Conservation (phyloP, 1,140 invertebrate species). For the Linepithema humile region DNA sequence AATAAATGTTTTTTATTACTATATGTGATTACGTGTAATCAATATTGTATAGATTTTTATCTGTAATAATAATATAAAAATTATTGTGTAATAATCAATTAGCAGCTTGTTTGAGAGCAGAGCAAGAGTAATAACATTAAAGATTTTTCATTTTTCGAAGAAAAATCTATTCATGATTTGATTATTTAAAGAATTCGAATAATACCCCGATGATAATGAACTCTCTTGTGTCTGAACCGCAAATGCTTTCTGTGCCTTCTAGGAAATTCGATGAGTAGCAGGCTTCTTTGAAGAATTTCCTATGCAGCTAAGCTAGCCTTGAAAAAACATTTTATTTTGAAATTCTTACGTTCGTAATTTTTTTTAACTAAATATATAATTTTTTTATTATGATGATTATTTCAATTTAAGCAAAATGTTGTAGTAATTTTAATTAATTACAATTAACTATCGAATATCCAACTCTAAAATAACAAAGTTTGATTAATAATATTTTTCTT, state of each 20-base stretch:
- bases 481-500: background rate
- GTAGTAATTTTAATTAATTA: too few relatives aligned
- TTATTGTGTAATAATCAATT: conserved; percentile 11
- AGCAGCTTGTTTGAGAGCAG: background rate
- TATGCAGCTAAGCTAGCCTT: background rate
- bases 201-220: background rate
- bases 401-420: too few relatives aligned
- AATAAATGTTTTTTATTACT: background rate
- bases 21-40: background rate
- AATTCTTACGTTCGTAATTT: too few relatives aligned
- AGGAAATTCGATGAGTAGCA: background rate
- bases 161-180: background rate
- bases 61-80: too few relatives aligned
- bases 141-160: background rate
- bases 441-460: background rate
- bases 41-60: too few relatives aligned
- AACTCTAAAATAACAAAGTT: background rate
- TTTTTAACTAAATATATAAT: too few relatives aligned
- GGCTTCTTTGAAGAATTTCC: conserved; percentile 26
- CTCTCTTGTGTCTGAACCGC: background rate
- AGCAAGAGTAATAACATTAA: conserved; percentile 17
- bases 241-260: background rate
- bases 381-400: too few relatives aligned
- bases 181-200: conserved; percentile 5
- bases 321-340: too few relatives aligned